Percentiles rank a stretch among this genome's conserved stretches.
These are phyloP conservation scores for Diglossa cyanea DNA, from an alignment of 2,797 vertebrate genomes.

Conservation along the genomic window DNA sequence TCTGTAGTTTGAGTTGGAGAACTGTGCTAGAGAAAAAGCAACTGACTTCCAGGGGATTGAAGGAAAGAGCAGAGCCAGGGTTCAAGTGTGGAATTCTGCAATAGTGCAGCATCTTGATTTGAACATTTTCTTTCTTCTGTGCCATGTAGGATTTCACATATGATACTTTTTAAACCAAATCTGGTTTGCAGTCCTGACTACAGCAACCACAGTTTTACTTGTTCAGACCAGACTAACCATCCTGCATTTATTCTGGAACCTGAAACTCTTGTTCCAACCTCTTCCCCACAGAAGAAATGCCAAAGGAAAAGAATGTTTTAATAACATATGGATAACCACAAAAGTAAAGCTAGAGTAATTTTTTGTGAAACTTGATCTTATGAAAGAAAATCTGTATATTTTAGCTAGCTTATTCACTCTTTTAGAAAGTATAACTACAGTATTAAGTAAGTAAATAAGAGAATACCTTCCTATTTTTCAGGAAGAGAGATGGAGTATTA, in stretches of 20 bases:
- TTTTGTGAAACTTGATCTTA: slow-evolving; percentile 49
- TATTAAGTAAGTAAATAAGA: slow-evolving; percentile 7
- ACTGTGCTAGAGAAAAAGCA: slow-evolving; percentile 8
- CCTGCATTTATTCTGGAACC: slow-evolving; percentile 45
- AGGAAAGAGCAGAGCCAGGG: background rate
- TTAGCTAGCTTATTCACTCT: slow-evolving; percentile 8
- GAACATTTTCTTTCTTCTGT: background rate
- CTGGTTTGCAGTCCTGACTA: slow-evolving; percentile 16
- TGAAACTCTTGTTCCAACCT: slow-evolving; percentile 25
- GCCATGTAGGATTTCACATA: background rate
- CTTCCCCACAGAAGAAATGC: slow-evolving; percentile 41
- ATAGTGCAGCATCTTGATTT: background rate
- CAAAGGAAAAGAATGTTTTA: slow-evolving; percentile 46
- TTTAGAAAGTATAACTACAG: slow-evolving; percentile 34
- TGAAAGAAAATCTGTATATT: slow-evolving; percentile 56
- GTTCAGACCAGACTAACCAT: slow-evolving; percentile 55
- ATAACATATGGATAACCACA: slow-evolving; percentile 45
- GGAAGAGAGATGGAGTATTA: background rate
- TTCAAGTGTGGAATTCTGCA: background rate
- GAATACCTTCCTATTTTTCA: background rate
- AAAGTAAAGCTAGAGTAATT: slow-evolving; percentile 19
- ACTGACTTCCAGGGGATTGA: background rate
- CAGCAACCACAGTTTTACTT: slow-evolving; percentile 42
- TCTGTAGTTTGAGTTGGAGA: background rate
- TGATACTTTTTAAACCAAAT: background rate